Percentiles rank a stretch among this genome's conserved stretches.
phyloP scores from a whole-genome alignment of 2,888 invertebrate genomes.

The Cyclophora punctaria region DNA sequence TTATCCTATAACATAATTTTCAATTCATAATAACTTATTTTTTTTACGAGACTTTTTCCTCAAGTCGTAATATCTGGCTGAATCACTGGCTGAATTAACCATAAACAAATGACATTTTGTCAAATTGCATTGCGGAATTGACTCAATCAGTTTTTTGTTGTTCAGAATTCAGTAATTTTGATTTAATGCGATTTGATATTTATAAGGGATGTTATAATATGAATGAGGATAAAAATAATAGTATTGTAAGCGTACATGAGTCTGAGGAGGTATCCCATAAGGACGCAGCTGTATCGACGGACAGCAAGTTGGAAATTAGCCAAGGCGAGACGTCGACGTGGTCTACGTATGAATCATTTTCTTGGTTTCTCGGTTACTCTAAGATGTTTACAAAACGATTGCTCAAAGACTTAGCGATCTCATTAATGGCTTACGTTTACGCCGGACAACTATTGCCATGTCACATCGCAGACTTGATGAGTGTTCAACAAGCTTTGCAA shows the following conservation, averaged over 20 bases:
- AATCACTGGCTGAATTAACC: no score
- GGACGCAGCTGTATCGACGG: conserved; percentile 25
- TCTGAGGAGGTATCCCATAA: conserved; percentile 20
- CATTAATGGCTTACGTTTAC: conserved; percentile 35
- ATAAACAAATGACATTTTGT: no score
- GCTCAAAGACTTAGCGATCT: conserved; percentile 40
- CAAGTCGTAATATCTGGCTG: no score
- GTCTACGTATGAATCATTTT: conserved; percentile 54
- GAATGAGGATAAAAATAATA: conserved; percentile 39
- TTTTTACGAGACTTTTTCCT: no score
- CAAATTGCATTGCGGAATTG: background rate
- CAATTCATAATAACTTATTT: no score
- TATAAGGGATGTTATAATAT: conserved; percentile 30
- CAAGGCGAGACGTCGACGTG: conserved; percentile 24
- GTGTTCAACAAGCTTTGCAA: conserved; percentile 36
- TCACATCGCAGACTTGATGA: conserved; percentile 45
- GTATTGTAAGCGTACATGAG: conserved; percentile 33
- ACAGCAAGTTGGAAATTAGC: conserved; percentile 8
- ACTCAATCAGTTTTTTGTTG: background rate
- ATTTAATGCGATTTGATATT: conserved; percentile 5
- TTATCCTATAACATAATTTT: no score
- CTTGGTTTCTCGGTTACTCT: conserved; percentile 44
- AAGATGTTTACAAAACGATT: conserved; percentile 48
- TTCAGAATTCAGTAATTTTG: conserved; percentile 1
- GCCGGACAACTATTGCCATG: conserved; percentile 39